Percentiles rank a stretch among this genome's conserved stretches.
Evolutionary conservation across 2,888 invertebrate species (phyloP).

Genomic region (Tenthredo scrophulariae): DNA sequence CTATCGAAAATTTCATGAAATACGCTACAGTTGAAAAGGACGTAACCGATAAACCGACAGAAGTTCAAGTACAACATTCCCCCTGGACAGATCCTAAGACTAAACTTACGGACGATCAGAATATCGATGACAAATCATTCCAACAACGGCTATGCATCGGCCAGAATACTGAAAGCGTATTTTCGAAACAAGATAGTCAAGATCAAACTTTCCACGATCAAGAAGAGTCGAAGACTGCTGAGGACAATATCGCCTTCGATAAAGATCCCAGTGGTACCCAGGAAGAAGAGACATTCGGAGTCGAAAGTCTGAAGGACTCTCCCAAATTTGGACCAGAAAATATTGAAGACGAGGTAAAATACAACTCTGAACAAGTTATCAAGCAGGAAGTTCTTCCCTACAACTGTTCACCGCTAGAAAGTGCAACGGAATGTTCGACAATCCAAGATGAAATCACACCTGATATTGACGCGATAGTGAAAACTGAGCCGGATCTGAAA

Average conservation of each 20-base stretch:
- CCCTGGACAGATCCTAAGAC: slow-evolving; percentile 49
- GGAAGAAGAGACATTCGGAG: slow-evolving; percentile 27
- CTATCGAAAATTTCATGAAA: slow-evolving; percentile 77
- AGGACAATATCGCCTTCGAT: slow-evolving; percentile 38
- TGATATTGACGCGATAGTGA: slow-evolving; percentile 62
- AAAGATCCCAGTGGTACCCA: slow-evolving; percentile 30
- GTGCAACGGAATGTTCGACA: slow-evolving; percentile 57
- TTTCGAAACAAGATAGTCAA: slow-evolving; percentile 59
- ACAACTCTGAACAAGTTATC: slow-evolving; percentile 65
- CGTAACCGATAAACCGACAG: slow-evolving; percentile 57
- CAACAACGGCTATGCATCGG: slow-evolving; percentile 66
- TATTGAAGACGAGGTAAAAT: slow-evolving; percentile 60
- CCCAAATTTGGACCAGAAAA: slow-evolving; percentile 21
- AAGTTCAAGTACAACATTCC: slow-evolving; percentile 58
- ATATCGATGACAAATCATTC: slow-evolving; percentile 72
- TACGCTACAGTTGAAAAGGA: slow-evolving; percentile 70
- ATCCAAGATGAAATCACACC: slow-evolving; percentile 54
- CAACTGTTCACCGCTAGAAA: slow-evolving; percentile 63
- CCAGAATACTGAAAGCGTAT: slow-evolving; percentile 57
- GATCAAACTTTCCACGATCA: slow-evolving; percentile 58
- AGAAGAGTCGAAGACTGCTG: slow-evolving; percentile 54
- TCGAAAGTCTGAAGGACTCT: slow-evolving; percentile 6
- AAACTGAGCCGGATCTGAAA: slow-evolving; percentile 69
- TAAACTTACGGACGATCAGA: slow-evolving; percentile 62
- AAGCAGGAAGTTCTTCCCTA: slow-evolving; percentile 68